Evolutionary conservation across 2,797 vertebrate genomes (phyloP), one percentile per base, ranked within the genome.

Genomic region (Vireo griseus): DNA sequence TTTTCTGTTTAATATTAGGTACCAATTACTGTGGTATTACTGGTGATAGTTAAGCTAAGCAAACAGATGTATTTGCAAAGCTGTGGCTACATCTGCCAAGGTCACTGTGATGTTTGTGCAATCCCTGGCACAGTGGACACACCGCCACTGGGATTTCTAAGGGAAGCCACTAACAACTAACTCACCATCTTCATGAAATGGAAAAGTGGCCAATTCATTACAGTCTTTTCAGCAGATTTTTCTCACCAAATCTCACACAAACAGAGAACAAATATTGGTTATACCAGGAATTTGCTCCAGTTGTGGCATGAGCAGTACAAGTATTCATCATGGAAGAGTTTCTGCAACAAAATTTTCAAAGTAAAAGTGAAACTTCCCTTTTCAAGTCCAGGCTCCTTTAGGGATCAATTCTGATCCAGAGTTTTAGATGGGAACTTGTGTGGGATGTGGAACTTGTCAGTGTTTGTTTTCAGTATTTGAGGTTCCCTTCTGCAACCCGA

Each of bases 111-210:
- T 0, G 0, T 57, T 33, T 47, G 50, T 18, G 39, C 31, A 44
- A 35, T 9, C 35, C 42, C 25, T 39, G 81, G 48, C 29, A 45
- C 22, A 51, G 26, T 1, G 3, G n/a, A 50, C 40, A 16, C 0
- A 0, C n/a, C 44, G 33, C n/a, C 69, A 69, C 39, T 1, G 0
- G 25, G 35, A 57, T 5, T 59, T 63, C 33, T 9, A 6, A 63
- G 79, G 37, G 39, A 57, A 82, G 50, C 37, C 77, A 58, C 21
- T 4, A 69, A 40, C n/a, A 83, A 29, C 13, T 37, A 66, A 67
- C 71, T 63, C 40, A 31, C 15, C 52, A 52, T 3, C 25, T 48
- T 21, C n/a, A 7, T 4, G 35, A 42, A 57, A 71, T 4, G 11
- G 15, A 33, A 42, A 88, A 26, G 13, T 6, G 8, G 63, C 2